Evolutionary conservation across 2,113 vertebrate genomes (phyloP), one percentile per base, ranked within the genome.

Genomic region (Grammomys dolichurus): DNA sequence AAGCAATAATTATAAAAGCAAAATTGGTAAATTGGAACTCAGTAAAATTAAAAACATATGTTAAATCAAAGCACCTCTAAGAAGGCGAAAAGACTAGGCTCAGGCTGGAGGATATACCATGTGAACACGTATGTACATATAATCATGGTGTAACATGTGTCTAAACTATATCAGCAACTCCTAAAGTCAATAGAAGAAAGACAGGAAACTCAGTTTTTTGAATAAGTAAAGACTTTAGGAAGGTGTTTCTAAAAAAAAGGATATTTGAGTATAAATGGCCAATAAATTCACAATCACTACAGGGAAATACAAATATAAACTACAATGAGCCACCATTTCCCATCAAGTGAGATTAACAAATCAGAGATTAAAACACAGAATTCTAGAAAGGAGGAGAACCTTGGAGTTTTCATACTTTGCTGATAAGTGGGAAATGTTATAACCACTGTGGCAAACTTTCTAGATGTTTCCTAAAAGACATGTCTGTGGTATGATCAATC

Each of bases 11-110:
- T 90, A 46, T 76, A 72, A 89, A 94, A 89, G 90, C 26, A 91
- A 93, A 93, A 91, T 51, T 69, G 54, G 82, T 67, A 80, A 91
- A 63, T 89, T 88, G 63, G 82, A 89, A 92, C 36, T 75, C 67
- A 69, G 80, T 33, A 84, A 93, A 93, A 93, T 63, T 86, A 76
- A 86, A 96, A 95, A 31, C 78, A 86, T 89, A 81, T 93, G 40
- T 85, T 22, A 95, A n/a, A 60, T 89, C 33, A 87, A 80, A 89
- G 75, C 14, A 93, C 31, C 43, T 88, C 36, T 76, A 80, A 91
- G 60, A 67, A 89, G 78, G 87, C 60, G 7, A 80, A 72, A 48
- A 77, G 40, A 58, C n/a, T n/a, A 43, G 12, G 14, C 19, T 11
- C 36, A 26, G 16, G 40, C 73, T 78, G 51, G 14, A 13, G 13